Conservation (phyloP, 2,113 vertebrate species). For the Podilymbus podiceps region DNA sequence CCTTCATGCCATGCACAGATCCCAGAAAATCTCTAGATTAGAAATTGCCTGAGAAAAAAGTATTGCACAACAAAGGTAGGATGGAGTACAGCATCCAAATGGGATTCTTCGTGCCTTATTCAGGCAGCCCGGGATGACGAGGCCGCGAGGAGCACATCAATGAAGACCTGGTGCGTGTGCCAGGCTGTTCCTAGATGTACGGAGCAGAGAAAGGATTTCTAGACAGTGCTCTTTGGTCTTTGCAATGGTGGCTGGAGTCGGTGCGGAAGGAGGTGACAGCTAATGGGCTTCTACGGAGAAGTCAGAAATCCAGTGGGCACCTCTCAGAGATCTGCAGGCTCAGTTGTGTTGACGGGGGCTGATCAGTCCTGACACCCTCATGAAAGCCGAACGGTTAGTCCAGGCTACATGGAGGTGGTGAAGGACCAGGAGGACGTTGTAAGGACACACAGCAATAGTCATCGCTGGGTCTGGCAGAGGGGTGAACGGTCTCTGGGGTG, state of each 20-base stretch:
- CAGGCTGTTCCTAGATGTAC: not conserved
- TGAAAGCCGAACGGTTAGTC: not conserved
- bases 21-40: conserved; percentile 67
- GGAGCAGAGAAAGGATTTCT: not conserved
- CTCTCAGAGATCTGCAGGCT: not conserved
- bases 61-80: conserved; percentile 34
- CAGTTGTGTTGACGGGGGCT: rapidly evolving
- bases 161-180: not conserved
- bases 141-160: rapidly evolving
- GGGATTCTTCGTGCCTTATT: not conserved
- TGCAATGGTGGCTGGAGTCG: not conserved
- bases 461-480: not conserved
- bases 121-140: not conserved
- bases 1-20: conserved; percentile 26
- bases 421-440: not conserved
- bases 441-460: not conserved
- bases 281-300: not conserved
- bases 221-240: not conserved
- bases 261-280: not conserved
- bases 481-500: not conserved
- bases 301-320: not conserved
- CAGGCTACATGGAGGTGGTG: not conserved
- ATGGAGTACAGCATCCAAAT: not conserved
- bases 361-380: not conserved
- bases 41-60: conserved; percentile 45